Evolutionary conservation across 2,797 vertebrate genomes (phyloP).

Genomic region (Carduelis carduelis): DNA sequence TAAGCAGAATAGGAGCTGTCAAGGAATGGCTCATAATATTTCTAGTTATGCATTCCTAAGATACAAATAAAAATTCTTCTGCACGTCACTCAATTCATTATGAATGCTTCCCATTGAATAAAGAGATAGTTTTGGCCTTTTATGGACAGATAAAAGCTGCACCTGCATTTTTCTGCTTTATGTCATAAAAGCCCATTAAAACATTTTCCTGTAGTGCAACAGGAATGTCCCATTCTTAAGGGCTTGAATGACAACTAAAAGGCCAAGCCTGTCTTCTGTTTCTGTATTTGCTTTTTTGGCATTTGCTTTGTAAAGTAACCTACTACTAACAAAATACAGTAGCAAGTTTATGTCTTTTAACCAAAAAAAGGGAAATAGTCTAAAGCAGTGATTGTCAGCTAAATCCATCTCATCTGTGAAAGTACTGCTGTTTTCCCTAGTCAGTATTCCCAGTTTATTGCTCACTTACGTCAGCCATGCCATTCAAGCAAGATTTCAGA

Average conservation of each 20-base stretch:
- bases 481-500: background rate
- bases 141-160: background rate
- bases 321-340: background rate
- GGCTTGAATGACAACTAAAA: background rate
- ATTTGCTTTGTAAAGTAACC: background rate
- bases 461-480: background rate
- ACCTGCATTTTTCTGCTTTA: background rate
- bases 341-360: background rate
- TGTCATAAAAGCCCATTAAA: background rate
- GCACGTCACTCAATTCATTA: background rate
- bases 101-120: background rate
- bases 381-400: background rate
- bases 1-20: constrained; percentile 15
- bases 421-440: background rate
- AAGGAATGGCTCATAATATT: constrained; percentile 41
- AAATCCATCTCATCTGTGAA: background rate
- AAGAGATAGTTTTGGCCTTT: constrained; percentile 17
- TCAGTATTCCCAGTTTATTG: background rate
- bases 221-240: background rate
- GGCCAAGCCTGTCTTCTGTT: background rate
- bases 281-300: background rate
- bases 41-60: constrained; percentile 31
- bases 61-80: constrained; percentile 30
- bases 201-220: background rate
- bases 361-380: background rate